Base-by-base conservation (phyloP, 2,113 vertebrate species). In the Damaliscus lunatus region DNA sequence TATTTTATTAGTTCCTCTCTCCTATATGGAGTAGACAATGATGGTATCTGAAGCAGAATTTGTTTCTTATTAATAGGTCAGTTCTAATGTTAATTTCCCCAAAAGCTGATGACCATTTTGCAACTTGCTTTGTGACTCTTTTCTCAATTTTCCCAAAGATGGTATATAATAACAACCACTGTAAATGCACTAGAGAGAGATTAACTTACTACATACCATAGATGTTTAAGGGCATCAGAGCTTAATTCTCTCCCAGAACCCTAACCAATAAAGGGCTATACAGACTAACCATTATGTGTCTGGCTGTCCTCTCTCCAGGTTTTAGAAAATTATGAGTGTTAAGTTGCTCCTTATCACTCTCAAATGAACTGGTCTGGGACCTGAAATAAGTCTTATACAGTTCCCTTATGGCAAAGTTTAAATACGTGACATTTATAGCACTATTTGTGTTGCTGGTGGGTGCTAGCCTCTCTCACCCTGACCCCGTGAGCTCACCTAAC, bases 41-140 rank as follows among this genome's bases (percentile, higher is more conserved):
- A 83, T 96, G 90, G 96, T 98, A 94, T 96, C 92, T 95, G 90
- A 95, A 97, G 82, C 3, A 88, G 59, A 90, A 96, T 88, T 67
- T 83, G 21, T 87, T 96, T 90, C 81, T 90, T 84, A 60, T 43
- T 81, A 78, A 81, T 67, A 88, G 40, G 40, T 91, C 71, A 64
- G 50, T 89, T 97, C 88, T 97, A n/a, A 97, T 40, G 25, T 74
- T 92, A 80, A 89, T 92, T 92, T 95, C 40, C 46, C 14, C 40
- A 91, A 93, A 21, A 46, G 5, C 15, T 74, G 33, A 97, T 93
- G 57, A 88, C 52, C 50, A 86, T 77, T 89, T 95, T 91, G 43
- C 17, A 96, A 88, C 29, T 96, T 80, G 36, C 84, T 50, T 64
- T 67, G 5, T 60, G 16, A 89, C 19, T 90, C 62, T 93, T 95